Percentiles rank a stretch among this genome's conserved stretches.
phyloP scores from a whole-genome alignment of 2,113 vertebrate species.

The Thryonomys swinderianus region DNA sequence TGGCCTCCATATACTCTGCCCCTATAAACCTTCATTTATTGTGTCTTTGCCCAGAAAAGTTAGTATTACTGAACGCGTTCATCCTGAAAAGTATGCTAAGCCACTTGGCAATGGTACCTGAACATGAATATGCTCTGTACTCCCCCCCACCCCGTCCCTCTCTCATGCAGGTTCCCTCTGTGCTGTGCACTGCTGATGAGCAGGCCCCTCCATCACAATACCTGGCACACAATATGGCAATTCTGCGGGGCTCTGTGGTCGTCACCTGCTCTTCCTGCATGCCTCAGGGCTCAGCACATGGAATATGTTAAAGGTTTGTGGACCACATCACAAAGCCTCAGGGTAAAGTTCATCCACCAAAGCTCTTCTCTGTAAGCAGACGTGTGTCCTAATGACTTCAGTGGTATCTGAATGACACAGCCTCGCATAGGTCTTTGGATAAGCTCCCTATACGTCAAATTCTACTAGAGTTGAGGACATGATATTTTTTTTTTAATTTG shows the following conservation, averaged over 20 bases:
- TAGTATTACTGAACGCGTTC: background rate
- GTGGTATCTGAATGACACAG: background rate
- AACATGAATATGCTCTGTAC: background rate
- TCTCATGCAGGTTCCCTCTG: background rate
- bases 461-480: background rate
- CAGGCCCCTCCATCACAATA: fast-evolving
- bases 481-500: background rate
- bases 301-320: background rate
- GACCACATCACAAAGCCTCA: background rate
- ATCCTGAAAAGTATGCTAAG: background rate
- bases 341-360: background rate
- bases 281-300: background rate
- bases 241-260: background rate
- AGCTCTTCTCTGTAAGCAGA: background rate
- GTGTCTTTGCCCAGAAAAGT: background rate
- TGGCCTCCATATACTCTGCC: fast-evolving
- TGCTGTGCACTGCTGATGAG: background rate
- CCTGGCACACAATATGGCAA: background rate
- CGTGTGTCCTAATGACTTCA: too few species aligned
- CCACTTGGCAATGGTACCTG: background rate
- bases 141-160: background rate
- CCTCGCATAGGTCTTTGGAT: background rate
- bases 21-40: background rate
- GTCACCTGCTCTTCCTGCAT: background rate
- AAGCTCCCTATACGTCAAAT: background rate